These are phyloP conservation scores for Glaucopsyche alexis DNA, from an alignment of 2,888 invertebrate genomes.

Conservation along the genomic window DNA sequence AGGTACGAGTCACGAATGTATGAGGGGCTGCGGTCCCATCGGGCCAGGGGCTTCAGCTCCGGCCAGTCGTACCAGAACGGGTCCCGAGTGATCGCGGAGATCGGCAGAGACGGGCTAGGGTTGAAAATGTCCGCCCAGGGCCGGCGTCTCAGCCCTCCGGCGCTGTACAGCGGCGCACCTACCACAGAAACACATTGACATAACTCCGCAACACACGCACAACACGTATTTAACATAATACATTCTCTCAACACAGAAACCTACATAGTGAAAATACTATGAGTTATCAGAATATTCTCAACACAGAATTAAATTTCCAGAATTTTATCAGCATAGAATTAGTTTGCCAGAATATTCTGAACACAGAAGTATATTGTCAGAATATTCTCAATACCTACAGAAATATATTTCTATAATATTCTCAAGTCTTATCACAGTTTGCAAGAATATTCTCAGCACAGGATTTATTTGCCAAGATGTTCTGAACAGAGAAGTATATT, in stretches of 20 bases:
- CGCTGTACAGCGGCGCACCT: constrained; percentile 87
- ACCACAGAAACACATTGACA: constrained; percentile 35
- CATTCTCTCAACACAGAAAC: neutral
- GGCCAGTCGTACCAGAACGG: constrained; percentile 95
- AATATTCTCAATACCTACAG: too few species aligned
- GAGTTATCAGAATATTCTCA: neutral
- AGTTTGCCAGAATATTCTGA: neutral
- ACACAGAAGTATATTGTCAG: too few species aligned
- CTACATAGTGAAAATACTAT: too few species aligned
- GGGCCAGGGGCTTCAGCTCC: constrained; percentile 87
- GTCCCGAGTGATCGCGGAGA: constrained; percentile 90
- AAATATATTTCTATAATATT: too few species aligned
- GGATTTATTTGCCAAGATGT: neutral
- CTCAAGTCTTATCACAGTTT: neutral
- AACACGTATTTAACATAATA: neutral
- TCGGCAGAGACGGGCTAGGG: constrained; percentile 88
- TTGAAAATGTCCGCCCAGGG: constrained; percentile 86
- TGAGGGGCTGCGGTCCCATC: constrained; percentile 86
- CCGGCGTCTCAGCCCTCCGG: constrained; percentile 81
- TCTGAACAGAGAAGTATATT: neutral
- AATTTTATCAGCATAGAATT: neutral
- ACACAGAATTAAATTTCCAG: constrained; percentile 43
- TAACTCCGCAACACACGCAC: neutral
- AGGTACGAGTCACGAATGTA: constrained; percentile 93
- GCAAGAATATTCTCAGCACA: neutral